A percentile compares a stretch with the other conserved stretches of the same genome.
Evolutionary conservation across 64 coral and sea anemone genomes (phyloP).

Genomic region (Montipora sp.): DNA sequence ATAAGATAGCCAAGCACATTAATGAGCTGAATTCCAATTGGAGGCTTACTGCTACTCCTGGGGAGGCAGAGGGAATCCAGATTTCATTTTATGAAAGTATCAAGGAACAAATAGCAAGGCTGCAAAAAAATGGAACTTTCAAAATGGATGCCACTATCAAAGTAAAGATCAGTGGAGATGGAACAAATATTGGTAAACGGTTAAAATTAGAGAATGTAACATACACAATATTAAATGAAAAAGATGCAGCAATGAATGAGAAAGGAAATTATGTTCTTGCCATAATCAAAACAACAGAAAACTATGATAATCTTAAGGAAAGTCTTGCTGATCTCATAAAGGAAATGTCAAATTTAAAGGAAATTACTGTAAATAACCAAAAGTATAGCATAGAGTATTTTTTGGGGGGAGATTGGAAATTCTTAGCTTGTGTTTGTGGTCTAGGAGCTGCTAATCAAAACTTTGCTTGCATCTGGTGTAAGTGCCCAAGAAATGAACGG

Average conservation of each 20-base stretch:
- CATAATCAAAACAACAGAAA: slow-evolving; percentile 62
- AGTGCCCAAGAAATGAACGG: no score
- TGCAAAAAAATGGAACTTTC: slow-evolving; percentile 52
- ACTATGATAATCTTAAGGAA: slow-evolving; percentile 65
- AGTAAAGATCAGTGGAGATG: slow-evolving; percentile 68
- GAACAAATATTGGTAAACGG: slow-evolving; percentile 69
- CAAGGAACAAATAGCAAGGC: slow-evolving; percentile 46
- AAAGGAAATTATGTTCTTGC: slow-evolving; percentile 65
- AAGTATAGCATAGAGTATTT: slow-evolving; percentile 66
- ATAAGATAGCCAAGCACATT: slow-evolving; percentile 30
- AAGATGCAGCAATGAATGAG: slow-evolving; percentile 64
- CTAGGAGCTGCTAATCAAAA: slow-evolving; percentile 54
- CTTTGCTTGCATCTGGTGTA: slow-evolving; percentile 34
- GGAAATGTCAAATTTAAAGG: slow-evolving; percentile 65
- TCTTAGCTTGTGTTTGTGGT: slow-evolving; percentile 54
- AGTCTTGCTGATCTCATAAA: slow-evolving; percentile 63
- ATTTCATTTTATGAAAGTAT: slow-evolving; percentile 58
- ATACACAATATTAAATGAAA: slow-evolving; percentile 72
- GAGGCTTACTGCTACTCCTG: slow-evolving; percentile 65
- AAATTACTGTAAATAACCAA: slow-evolving; percentile 28
- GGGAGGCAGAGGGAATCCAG: slow-evolving; percentile 60
- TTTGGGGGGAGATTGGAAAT: slow-evolving; percentile 54
- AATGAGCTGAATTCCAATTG: slow-evolving; percentile 47
- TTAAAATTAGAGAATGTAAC: slow-evolving; percentile 63
- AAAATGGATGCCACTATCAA: slow-evolving; percentile 15